Evolutionary conservation across 1,140 invertebrate genomes (phyloP), one percentile per base, ranked within the genome.

Genomic region (Papilio glaucus): DNA sequence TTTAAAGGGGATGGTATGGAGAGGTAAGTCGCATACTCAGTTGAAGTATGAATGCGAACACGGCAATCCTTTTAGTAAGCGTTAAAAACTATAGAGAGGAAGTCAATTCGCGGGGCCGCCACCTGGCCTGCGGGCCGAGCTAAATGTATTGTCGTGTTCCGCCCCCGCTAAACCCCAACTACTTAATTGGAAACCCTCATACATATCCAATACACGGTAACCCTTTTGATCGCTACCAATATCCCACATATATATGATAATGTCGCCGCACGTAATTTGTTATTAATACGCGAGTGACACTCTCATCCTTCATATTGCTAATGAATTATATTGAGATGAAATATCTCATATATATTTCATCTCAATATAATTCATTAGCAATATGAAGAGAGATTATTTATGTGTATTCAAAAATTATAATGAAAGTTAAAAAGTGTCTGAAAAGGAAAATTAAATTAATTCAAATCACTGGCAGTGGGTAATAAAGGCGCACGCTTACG

Each of bases 131-230:
- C 72, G 81, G 78, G 72, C 80, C 79, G 76, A 81, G 75, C 81
- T 91, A 91, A 91, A 87, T 77, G 88, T 91, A 91, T 90, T 88
- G 86, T 90, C 87, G 82, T 91, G 89, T 90, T 79, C 82, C 75
- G 72, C 77, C 81, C 75, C 84, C 84, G 85, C 87, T 85, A 83
- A 85, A 83, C 80, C 85, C 84, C 81, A 90, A 88, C 87, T 87
- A 90, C 82, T 91, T 87, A 89, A 91, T 90, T 88, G 89, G 89
- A 89, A 84, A 85, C 85, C 84, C 80, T 88, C 85, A 88, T 87
- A 85, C 79, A 81, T 80, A 77, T 84, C 80, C 83, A 75, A 83
- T 90, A 90, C 89, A 89, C 74, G 83, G 83, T 81, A 86, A 89
- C 85, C 88, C 88, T 87, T 86, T 88, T 74, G 82, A 85, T 83